These are phyloP conservation scores for Procavia capensis DNA, from an alignment of 2,113 vertebrate genomes.

Conservation along the genomic window DNA sequence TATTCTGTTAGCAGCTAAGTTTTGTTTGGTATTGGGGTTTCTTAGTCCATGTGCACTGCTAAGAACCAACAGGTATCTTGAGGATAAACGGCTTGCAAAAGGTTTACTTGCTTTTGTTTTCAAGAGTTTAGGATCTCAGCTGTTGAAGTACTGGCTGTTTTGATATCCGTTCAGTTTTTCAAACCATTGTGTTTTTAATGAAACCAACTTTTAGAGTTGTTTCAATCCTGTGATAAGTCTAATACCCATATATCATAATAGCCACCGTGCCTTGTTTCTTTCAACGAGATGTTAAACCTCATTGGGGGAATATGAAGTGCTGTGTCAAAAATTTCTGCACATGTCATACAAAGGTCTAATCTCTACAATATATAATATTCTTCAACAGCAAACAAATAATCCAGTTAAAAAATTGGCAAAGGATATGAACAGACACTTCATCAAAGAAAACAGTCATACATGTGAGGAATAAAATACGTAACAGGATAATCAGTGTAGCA, in stretches of 20 bases:
- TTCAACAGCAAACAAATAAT: too few species aligned
- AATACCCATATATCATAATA: background rate
- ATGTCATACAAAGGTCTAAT: too few species aligned
- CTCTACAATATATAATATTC: too few species aligned
- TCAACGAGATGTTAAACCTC: background rate
- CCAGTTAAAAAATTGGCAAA: too few species aligned
- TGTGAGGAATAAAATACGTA: too few species aligned
- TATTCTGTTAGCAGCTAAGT: background rate
- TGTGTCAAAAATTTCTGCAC: background rate
- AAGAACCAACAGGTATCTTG: background rate
- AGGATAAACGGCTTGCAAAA: background rate
- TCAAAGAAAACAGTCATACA: too few species aligned
- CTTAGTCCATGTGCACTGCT: background rate
- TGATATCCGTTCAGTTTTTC: background rate
- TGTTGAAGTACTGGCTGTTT: background rate
- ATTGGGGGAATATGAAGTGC: background rate
- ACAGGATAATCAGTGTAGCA: too few species aligned
- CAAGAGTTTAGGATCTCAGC: background rate
- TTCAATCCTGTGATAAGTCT: background rate
- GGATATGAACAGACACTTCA: too few species aligned
- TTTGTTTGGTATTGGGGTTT: slow-evolving; percentile 3
- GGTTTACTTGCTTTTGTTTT: background rate
- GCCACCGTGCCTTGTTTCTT: background rate
- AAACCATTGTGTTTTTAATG: background rate
- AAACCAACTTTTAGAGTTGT: background rate